phyloP scores from a whole-genome alignment of 1,140 invertebrate species.

The Diachasma alloeum region DNA sequence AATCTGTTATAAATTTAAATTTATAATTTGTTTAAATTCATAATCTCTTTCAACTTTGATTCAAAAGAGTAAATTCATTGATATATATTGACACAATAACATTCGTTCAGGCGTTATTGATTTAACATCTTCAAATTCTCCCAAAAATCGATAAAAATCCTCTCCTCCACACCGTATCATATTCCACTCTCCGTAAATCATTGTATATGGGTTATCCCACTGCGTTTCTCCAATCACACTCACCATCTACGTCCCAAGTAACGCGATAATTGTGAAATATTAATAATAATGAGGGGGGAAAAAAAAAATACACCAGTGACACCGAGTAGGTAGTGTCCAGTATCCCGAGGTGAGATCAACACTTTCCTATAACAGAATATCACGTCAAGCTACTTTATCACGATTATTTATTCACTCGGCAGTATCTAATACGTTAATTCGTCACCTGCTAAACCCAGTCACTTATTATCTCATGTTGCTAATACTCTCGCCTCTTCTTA shows the following conservation, averaged over 20 bases:
- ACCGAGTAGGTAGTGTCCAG: constrained; percentile 4
- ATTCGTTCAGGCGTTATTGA: no score
- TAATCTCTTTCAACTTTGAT: no score
- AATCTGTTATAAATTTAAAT: no score
- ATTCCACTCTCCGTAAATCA: not conserved
- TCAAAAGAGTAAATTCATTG: no score
- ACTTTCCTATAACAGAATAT: constrained; percentile 44
- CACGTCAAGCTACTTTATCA: constrained; percentile 37
- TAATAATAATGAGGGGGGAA: constrained; percentile 52
- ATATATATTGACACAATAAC: no score
- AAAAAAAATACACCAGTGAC: constrained; percentile 13
- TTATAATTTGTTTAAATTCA: no score
- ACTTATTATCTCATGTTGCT: constrained; percentile 14
- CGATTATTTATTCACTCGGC: constrained; percentile 34
- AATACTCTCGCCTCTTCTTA: constrained; percentile 6
- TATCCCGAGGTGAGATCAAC: constrained; percentile 30
- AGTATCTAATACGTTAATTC: constrained; percentile 31
- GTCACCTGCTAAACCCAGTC: constrained; percentile 11
- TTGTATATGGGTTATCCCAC: not conserved
- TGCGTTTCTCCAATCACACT: constrained; percentile 31
- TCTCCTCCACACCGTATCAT: not conserved
- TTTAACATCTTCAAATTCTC: no score
- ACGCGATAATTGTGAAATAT: constrained; percentile 53
- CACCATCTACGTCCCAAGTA: constrained; percentile 40
- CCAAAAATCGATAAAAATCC: no score